phyloP scores from a whole-genome alignment of 1,140 invertebrate genomes.

The Caenorhabditis remanei region DNA sequence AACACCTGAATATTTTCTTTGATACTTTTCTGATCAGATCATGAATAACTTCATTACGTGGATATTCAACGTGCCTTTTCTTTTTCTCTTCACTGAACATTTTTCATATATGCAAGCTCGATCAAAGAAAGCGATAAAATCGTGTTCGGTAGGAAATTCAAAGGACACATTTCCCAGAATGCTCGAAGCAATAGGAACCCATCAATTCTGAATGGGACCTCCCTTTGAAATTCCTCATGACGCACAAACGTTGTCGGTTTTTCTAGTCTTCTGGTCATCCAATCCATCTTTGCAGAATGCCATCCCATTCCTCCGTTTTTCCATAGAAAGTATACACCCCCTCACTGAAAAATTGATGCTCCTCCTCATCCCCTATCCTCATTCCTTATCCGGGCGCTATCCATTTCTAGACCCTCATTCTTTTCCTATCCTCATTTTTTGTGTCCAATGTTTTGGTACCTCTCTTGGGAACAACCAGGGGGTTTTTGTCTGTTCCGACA shows the following conservation, averaged over 20 bases:
- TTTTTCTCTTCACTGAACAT: not conserved
- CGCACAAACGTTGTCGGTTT: constrained; percentile 5
- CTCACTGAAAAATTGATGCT: constrained; percentile 53
- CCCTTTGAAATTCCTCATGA: constrained; percentile 21
- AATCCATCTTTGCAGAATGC: constrained; percentile 42
- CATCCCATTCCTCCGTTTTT: not conserved
- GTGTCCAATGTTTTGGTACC: not conserved
- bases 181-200: not conserved
- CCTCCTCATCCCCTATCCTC: not conserved
- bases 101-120: not conserved
- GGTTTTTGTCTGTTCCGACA: not conserved
- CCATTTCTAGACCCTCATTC: not conserved
- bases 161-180: constrained; percentile 4
- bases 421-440: not conserved
- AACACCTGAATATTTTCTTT: not conserved
- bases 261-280: constrained; percentile 37
- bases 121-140: not conserved
- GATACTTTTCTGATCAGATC: not conserved
- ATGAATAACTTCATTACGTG: not conserved
- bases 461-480: not conserved
- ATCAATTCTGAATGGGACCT: constrained; percentile 51
- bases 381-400: not conserved
- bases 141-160: constrained; percentile 10
- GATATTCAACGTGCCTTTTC: not conserved
- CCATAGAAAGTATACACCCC: constrained; percentile 42